Conservation (phyloP, 1,140 invertebrate genomes). For the Pararge aegeria region DNA sequence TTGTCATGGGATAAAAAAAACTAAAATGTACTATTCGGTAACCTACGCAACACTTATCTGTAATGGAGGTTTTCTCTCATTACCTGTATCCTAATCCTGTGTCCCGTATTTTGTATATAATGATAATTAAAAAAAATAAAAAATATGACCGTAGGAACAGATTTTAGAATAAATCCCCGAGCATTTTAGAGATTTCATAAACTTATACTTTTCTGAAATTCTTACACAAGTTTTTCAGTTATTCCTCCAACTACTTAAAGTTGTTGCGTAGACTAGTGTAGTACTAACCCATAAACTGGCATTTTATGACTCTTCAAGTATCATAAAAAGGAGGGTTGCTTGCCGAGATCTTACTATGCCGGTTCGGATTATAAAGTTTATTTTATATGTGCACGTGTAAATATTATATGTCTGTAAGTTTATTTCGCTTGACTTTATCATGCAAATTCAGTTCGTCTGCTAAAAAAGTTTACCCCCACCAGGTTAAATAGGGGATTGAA, state of each 20-base stretch:
- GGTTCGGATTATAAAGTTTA: conserved; percentile 30
- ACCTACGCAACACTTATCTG: too few species aligned
- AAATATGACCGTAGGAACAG: too few species aligned
- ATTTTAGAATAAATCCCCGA: not conserved
- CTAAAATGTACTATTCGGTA: too few species aligned
- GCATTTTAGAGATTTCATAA: not conserved
- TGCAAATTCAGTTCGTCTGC: not conserved
- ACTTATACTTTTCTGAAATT: not conserved
- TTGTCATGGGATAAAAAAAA: too few species aligned
- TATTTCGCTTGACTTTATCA: conserved; percentile 6
- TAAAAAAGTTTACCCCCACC: not conserved
- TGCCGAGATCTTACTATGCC: conserved; percentile 20
- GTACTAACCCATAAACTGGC: conserved; percentile 24
- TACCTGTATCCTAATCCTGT: too few species aligned
- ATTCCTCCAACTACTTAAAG: conserved; percentile 8
- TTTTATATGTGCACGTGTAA: conserved; percentile 22
- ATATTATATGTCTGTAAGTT: conserved; percentile 3
- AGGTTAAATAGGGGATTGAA: too few species aligned
- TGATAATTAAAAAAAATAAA: too few species aligned
- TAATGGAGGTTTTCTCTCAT: too few species aligned
- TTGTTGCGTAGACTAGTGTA: conserved; percentile 10
- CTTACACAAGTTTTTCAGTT: conserved; percentile 7
- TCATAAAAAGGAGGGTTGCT: conserved; percentile 33
- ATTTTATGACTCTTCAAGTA: conserved; percentile 32
- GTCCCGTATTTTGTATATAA: too few species aligned